Evolutionary conservation across 2,888 invertebrate genomes (phyloP), one percentile per base, ranked within the genome.

Genomic region (Resseliella maxima): DNA sequence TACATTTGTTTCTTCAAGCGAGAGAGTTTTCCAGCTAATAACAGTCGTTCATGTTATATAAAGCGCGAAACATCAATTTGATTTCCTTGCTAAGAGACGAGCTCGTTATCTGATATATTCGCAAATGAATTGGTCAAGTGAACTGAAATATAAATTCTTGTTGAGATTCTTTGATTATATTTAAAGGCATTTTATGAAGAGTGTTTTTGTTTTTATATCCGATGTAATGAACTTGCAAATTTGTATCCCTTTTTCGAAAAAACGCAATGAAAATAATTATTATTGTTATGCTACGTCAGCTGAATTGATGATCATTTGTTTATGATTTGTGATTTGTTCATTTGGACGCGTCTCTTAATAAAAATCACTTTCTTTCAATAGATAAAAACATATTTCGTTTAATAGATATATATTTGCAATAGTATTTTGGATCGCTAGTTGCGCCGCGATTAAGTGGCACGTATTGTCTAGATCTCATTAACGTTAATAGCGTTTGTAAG

Each of bases 11-110:
- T 83, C 24, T 83, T 38, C 83, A 38, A n/a, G 83, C 24, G 83
- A 83, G 10, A 38, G 83, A 36, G 38, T 38, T 83, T 83, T 83
- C 38, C n/a, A 83, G 83, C 83, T 83, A 83, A 83, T 83, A 83
- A n/a, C 31, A 83, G 15, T 35, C 3, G 12, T 83, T 38, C 24
- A 59, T n/a, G 72, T 31, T 72, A 31, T 59, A 27, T 18, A 72
- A 2, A 72, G 5, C 12, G 59, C 24, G 27, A 59, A 31, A 18
- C 72, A 72, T 15, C 12, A 31, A 15, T 72, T 31, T 18, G 31
- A 72, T 72, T 72, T 72, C 6, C 24, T 59, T 72, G 24, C 24
- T 72, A 31, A 15, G 27, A 59, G 31, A 72, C 15, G 15, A 27
- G 18, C 31, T 72, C 12, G 31, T 0, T 31, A 31, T 31, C 18